These are phyloP conservation scores for Tauraco hartlaubi DNA, from an alignment of 2,797 vertebrate species.

Conservation along the genomic window DNA sequence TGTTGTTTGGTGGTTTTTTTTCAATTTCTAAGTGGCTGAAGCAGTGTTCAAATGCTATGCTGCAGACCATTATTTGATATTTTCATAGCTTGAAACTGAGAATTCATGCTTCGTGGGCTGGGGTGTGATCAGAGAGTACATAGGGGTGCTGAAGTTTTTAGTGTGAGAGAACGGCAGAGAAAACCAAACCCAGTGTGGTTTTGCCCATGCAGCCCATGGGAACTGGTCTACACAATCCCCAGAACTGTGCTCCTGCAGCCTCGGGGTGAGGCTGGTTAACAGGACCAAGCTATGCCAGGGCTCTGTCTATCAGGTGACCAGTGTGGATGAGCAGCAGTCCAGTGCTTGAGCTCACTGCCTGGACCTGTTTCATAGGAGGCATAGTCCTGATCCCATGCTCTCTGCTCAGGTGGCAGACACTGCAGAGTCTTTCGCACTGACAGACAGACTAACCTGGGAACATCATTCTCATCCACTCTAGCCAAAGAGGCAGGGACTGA, in stretches of 20 bases:
- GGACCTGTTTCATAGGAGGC: neutral
- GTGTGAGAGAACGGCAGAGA: neutral
- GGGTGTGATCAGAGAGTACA: neutral
- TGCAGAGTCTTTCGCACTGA: neutral
- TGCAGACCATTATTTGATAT: neutral
- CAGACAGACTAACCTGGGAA: neutral
- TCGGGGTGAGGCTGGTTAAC: neutral
- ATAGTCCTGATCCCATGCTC: neutral
- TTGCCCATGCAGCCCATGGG: neutral
- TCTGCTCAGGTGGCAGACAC: neutral
- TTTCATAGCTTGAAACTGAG: neutral
- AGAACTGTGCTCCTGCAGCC: neutral
- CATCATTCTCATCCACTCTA: neutral
- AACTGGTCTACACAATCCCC: neutral
- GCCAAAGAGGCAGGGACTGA: neutral
- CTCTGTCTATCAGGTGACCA: neutral
- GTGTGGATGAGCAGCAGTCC: neutral
- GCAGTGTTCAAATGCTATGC: neutral
- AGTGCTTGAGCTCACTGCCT: neutral
- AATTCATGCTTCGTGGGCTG: neutral
- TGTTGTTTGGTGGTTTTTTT: neutral
- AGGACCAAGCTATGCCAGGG: neutral
- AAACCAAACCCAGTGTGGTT: neutral
- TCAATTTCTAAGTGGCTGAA: neutral
- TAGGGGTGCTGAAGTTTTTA: neutral